These are phyloP conservation scores for Paratilapia polleni DNA, from an alignment of 2,113 vertebrate species.

Conservation along the genomic window DNA sequence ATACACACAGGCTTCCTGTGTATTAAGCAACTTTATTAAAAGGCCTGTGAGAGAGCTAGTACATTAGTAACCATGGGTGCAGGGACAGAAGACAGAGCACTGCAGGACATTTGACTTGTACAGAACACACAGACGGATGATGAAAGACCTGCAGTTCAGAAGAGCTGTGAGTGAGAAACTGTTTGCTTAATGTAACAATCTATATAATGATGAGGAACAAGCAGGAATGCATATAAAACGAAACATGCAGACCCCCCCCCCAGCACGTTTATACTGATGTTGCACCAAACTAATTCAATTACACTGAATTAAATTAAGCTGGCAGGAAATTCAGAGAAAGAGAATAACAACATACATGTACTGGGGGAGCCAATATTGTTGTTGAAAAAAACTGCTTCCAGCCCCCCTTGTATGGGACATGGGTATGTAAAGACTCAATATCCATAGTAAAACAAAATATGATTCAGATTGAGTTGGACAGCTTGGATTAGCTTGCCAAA, in stretches of 20 bases:
- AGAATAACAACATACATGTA: not conserved
- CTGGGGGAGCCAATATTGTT: no score
- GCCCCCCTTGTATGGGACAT: no score
- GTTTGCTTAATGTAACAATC: not conserved
- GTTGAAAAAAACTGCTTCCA: no score
- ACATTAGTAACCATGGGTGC: slow-evolving; percentile 64
- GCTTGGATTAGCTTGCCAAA: no score
- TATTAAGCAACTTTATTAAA: slow-evolving; percentile 52
- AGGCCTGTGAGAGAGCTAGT: slow-evolving; percentile 29
- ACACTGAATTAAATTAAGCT: not conserved
- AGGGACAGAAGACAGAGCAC: slow-evolving; percentile 9
- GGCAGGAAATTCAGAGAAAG: no score
- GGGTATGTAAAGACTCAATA: no score
- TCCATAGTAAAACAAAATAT: no score
- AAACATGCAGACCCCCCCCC: not conserved
- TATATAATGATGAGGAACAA: not conserved
- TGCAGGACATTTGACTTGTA: slow-evolving; percentile 29
- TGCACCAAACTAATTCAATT: not conserved
- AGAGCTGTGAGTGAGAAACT: not conserved
- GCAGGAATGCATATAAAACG: not conserved
- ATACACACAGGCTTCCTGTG: no score
- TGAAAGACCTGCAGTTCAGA: slow-evolving; percentile 1
- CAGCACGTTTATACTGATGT: not conserved
- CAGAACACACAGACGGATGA: not conserved
- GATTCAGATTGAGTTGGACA: no score